Conservation (phyloP, 2,113 vertebrate species). For the Prunella himalayana region DNA sequence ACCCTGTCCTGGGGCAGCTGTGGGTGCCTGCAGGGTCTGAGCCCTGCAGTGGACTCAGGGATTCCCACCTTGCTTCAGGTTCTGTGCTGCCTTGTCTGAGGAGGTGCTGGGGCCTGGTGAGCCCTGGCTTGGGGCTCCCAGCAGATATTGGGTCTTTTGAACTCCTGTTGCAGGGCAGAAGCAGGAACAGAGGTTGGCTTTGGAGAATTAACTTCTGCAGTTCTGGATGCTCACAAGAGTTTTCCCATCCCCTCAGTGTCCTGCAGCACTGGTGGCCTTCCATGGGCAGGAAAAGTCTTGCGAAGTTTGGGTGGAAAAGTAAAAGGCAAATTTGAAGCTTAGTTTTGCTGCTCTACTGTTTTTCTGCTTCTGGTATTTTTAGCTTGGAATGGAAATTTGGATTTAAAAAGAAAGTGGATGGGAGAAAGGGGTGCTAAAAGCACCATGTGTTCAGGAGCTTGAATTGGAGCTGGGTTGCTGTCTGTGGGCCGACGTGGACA, state of each 20-base stretch:
- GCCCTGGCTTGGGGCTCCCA: rapidly evolving
- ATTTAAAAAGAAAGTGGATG: neutral
- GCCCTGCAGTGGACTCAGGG: rapidly evolving
- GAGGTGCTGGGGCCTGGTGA: neutral
- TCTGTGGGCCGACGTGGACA: neutral
- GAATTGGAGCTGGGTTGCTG: neutral
- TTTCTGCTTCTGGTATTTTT: neutral
- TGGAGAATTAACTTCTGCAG: neutral
- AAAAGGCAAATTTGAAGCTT: neutral
- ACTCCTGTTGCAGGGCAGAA: neutral
- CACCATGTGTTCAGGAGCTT: conserved; percentile 11
- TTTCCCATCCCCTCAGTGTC: rapidly evolving
- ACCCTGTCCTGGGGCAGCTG: neutral
- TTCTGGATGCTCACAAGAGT: neutral
- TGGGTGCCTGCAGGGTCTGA: neutral
- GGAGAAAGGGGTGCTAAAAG: conserved; percentile 6
- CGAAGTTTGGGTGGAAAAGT: neutral
- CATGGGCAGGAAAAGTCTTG: neutral
- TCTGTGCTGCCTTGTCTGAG: rapidly evolving
- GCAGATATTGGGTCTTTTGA: neutral
- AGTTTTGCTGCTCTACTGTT: neutral
- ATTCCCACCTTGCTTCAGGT: neutral
- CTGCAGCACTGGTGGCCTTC: neutral
- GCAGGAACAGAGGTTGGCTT: neutral
- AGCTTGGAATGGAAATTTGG: neutral